Evolutionary conservation across 1,140 invertebrate species (phyloP).

Genomic region (Armadillidium nasatum): DNA sequence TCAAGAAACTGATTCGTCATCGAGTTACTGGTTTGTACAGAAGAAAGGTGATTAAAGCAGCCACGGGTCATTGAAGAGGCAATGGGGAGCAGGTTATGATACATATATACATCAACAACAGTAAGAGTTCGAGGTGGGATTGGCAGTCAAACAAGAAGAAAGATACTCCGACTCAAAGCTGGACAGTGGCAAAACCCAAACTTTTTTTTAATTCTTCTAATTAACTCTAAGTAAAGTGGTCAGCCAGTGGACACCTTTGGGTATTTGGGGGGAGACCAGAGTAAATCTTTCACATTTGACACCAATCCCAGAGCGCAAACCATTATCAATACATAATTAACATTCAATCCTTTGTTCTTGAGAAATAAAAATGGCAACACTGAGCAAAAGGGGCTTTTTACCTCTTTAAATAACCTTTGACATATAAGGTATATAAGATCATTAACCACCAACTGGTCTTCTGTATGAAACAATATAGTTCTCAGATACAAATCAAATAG

Average conservation of each 20-base stretch:
- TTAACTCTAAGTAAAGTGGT: too few species aligned
- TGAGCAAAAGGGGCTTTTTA: background rate
- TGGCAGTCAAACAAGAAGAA: background rate
- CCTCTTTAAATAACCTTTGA: background rate
- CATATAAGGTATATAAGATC: background rate
- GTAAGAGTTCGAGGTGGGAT: background rate
- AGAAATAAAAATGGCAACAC: background rate
- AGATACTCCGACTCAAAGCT: background rate
- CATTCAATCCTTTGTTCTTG: too few species aligned
- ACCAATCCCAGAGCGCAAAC: background rate
- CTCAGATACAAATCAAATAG: background rate
- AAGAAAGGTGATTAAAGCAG: background rate
- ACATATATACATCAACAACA: slow-evolving; percentile 1
- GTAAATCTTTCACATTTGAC: background rate
- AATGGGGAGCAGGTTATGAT: background rate
- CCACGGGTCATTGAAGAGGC: background rate
- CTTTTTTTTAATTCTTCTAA: too few species aligned
- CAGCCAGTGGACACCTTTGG: background rate
- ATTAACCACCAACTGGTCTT: background rate
- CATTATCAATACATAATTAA: too few species aligned
- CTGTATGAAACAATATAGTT: too few species aligned
- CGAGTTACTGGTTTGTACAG: background rate
- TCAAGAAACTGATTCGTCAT: background rate
- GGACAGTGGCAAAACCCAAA: too few species aligned
- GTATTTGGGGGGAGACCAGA: background rate